phyloP scores from a whole-genome alignment of 2,888 invertebrate genomes.

The Polymixis flavicincta region DNA sequence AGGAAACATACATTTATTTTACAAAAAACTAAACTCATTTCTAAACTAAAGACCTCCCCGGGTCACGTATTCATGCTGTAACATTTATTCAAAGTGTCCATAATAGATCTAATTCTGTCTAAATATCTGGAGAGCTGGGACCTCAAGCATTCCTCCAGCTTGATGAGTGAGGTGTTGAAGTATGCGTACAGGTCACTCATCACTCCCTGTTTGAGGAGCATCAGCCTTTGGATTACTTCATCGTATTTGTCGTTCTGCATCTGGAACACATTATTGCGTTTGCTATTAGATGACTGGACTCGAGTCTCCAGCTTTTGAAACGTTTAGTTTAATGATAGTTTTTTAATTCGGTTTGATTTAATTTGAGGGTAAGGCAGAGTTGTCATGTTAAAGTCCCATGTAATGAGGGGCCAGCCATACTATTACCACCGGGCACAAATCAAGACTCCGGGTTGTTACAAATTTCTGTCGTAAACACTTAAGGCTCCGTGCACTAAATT shows the following conservation, averaged over 20 bases:
- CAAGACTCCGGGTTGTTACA: too few species aligned
- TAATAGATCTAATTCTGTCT: slow-evolving; percentile 68
- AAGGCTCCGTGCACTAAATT: too few species aligned
- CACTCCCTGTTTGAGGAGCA: slow-evolving; percentile 71
- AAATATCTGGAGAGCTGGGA: slow-evolving; percentile 70
- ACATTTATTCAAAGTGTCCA: slow-evolving; percentile 73
- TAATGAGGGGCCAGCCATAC: not conserved
- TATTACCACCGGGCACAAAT: not conserved
- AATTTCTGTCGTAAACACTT: too few species aligned
- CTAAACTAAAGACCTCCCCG: not conserved
- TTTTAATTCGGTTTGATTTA: not conserved
- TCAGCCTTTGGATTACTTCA: slow-evolving; percentile 74
- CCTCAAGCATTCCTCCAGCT: slow-evolving; percentile 75
- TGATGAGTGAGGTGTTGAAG: slow-evolving; percentile 59
- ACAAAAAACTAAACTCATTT: not conserved
- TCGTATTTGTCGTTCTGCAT: slow-evolving; percentile 79
- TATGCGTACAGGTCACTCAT: slow-evolving; percentile 70
- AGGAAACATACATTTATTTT: too few species aligned
- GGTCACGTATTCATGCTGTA: slow-evolving; percentile 63
- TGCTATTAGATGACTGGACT: not conserved
- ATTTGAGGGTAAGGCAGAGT: too few species aligned
- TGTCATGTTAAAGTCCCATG: too few species aligned
- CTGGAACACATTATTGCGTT: slow-evolving; percentile 68
- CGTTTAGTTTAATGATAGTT: not conserved
- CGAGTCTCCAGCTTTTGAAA: not conserved